Evolutionary conservation across 2,888 invertebrate genomes (phyloP), one percentile per base, ranked within the genome.

Genomic region (Stenodera caucasica): DNA sequence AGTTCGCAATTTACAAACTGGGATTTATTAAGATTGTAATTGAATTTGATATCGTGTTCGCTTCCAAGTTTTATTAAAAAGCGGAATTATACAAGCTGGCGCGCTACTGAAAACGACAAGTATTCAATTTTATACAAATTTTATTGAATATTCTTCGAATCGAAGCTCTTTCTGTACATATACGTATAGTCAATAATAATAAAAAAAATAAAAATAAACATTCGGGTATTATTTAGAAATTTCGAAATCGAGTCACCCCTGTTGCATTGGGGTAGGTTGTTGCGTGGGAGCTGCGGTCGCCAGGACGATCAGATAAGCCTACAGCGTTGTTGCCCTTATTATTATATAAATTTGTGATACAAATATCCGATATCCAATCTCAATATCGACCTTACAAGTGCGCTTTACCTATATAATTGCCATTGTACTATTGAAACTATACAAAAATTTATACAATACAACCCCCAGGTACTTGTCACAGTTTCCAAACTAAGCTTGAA

Each of bases 231-330:
- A n/a, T n/a, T n/a, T n/a, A n/a, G n/a, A n/a, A n/a, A n/a, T n/a
- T n/a, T n/a, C n/a, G 32, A 7, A 3, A 11, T 8, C 35, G 35
- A 14, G 14, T 30, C 52, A 52, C 51, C 51, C 51, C 29, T 57
- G 51, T 29, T 49, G 21, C 11, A 50, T 49, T 32, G 57, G 55
- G 57, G 57, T 37, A 51, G 26, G 21, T 50, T 58, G 56, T 64
- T 70, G 72, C 72, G 72, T 73, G 72, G 71, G 73, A 73, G 71
- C 68, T 71, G 73, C 61, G 73, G 73, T 73, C 65, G 64, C 70
- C 70, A 70, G 60, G 73, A 67, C 64, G 71, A 73, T 72, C 61
- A 49, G 69, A 67, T 67, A 69, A 67, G 65, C 61, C 66, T 56
- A 66, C 61, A 62, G 69, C 67, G 58, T 59, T 26, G 26, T 26